Base-by-base conservation (phyloP, 2,113 vertebrate species). In the Cyprinodon tularosa region DNA sequence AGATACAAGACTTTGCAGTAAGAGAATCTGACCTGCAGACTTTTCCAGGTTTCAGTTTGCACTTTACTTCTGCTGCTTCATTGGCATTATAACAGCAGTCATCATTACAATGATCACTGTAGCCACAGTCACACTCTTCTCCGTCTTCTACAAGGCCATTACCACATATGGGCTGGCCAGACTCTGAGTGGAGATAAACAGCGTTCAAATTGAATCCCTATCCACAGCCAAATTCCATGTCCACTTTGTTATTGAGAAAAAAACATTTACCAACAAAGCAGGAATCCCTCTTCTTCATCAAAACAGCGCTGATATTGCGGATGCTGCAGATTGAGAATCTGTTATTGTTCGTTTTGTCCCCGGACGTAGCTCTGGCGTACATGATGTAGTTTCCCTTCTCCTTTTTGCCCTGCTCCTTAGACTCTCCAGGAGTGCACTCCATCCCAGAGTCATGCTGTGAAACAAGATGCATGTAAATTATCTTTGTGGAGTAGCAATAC, bases 321-420 rank as follows among this genome's bases (percentile, higher is more conserved):
- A 98, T 94, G 82, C 98, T 99, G 92, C 98, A 99, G 77, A 93
- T 83, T 47, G 98, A 99, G 90, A 99, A 99, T 79, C 96, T 97
- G 89, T 99, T 99, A 87, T 99, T 99, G 95, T 99, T 99, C 12
- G 92, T 91, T 76, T 97, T 99, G 92, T 99, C 97, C 48, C 98
- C 98, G 11, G 97, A 98, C 0, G 98, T 99, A 78, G 98, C 98
- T 93, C 98, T 94, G 82, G 98, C 97, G 84, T 99, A 99, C 98
- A 99, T 99, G 83, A 99, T 98, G 67, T 95, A 99, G 94, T 99
- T 99, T 63, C 98, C 98, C 68, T 85, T 92, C 90, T 98, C 97
- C 92, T 98, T 99, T 77, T 95, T 91, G 36, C 94, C 92, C 84
- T 94, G 94, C 78, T 80, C 77, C 87, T 95, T 97, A 6, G 97